Conservation (phyloP, 2,888 invertebrate genomes). For the Cantharis rufa region DNA sequence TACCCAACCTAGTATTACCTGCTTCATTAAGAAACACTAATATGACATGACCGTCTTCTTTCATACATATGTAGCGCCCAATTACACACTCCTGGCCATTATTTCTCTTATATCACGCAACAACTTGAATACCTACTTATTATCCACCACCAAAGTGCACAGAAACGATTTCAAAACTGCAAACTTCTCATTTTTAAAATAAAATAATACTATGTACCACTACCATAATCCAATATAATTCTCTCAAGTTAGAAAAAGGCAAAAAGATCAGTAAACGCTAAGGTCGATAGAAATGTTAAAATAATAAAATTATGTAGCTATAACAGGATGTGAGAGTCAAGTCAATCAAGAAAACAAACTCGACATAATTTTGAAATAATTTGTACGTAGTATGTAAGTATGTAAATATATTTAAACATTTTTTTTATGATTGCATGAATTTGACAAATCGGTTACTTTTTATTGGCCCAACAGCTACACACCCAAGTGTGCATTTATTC, state of each 20-base stretch:
- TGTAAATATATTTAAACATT: background rate
- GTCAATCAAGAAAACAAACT: background rate
- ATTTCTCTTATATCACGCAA: slow-evolving; percentile 51
- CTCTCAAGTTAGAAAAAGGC: background rate
- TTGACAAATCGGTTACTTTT: background rate
- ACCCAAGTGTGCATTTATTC: background rate
- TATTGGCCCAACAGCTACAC: background rate
- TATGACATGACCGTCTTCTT: slow-evolving; percentile 55
- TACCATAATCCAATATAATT: background rate
- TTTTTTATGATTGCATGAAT: background rate
- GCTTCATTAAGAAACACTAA: slow-evolving; percentile 55
- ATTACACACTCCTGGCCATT: slow-evolving; percentile 49
- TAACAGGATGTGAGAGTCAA: background rate
- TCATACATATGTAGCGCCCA: slow-evolving; percentile 53
- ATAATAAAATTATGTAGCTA: background rate
- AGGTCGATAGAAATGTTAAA: background rate
- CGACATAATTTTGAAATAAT: background rate
- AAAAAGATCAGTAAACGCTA: background rate
- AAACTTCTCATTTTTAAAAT: background rate
- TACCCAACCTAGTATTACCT: slow-evolving; percentile 48
- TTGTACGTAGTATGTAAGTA: background rate
- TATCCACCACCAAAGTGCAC: slow-evolving; percentile 20
- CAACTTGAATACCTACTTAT: slow-evolving; percentile 21
- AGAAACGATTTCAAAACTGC: slow-evolving; percentile 23
- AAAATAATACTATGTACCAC: background rate